Conservation (phyloP, 2,113 vertebrate species). For the Rhipidura dahli region DNA sequence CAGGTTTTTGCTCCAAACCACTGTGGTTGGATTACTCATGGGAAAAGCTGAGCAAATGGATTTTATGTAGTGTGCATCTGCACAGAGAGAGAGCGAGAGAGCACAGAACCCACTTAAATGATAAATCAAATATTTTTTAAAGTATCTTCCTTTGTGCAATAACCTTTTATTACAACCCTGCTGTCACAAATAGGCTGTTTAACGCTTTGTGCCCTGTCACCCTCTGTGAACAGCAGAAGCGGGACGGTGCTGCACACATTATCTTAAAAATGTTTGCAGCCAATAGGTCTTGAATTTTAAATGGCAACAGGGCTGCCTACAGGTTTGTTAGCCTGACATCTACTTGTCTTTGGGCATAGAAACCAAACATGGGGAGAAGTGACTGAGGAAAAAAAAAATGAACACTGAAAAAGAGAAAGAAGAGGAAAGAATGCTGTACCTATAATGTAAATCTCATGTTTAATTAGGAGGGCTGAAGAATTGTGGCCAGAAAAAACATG, state of each 20-base stretch:
- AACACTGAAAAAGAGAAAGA: background rate
- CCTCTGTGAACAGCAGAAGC: background rate
- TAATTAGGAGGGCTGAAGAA: slow-evolving; percentile 66
- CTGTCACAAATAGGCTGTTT: background rate
- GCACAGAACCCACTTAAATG: slow-evolving; percentile 22
- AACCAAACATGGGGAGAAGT: background rate
- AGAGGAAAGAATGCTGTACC: slow-evolving; percentile 15
- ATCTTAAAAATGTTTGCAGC: background rate
- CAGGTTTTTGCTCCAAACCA: slow-evolving; percentile 67
- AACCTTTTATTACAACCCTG: slow-evolving; percentile 6
- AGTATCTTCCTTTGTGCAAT: slow-evolving; percentile 5
- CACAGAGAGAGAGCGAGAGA: background rate
- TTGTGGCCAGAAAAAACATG: slow-evolving; percentile 29
- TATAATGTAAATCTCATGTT: slow-evolving; percentile 51
- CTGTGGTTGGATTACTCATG: slow-evolving; percentile 61
- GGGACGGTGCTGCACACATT: background rate
- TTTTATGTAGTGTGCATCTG: slow-evolving; percentile 5
- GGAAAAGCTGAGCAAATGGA: slow-evolving; percentile 74
- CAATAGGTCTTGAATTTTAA: slow-evolving; percentile 44
- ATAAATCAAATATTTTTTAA: background rate
- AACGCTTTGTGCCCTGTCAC: background rate
- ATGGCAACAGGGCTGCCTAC: background rate
- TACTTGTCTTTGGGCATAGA: background rate
- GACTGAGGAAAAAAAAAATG: background rate
- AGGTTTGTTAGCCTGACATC: background rate